phyloP scores from a whole-genome alignment of 1,140 invertebrate genomes.

The Neotoxoptera formosana region DNA sequence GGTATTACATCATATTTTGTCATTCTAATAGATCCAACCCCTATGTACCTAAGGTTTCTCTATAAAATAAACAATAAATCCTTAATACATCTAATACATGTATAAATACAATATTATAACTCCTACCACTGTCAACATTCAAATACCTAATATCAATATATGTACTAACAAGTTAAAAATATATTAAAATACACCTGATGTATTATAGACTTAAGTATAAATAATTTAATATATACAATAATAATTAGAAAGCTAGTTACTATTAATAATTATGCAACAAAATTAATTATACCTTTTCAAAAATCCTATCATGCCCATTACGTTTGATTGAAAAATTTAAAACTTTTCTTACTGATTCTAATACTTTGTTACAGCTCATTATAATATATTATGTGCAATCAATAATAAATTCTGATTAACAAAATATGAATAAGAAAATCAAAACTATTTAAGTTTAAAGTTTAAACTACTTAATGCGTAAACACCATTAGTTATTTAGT shows the following conservation, averaged over 20 bases:
- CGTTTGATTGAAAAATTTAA: slow-evolving; percentile 50
- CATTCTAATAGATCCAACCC: no score
- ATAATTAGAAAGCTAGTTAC: neutral
- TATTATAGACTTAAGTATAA: no score
- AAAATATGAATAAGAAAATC: neutral
- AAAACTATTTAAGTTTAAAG: neutral
- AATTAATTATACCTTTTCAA: slow-evolving; percentile 66
- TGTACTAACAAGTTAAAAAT: neutral
- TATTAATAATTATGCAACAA: neutral
- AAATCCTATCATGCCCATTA: slow-evolving; percentile 65
- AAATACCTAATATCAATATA: neutral
- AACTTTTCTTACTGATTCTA: slow-evolving; percentile 42
- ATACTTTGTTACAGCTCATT: neutral
- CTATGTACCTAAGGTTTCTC: no score
- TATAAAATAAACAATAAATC: no score
- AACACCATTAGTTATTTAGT: neutral
- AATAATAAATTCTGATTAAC: neutral
- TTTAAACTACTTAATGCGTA: neutral
- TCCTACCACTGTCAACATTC: neutral
- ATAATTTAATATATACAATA: neutral
- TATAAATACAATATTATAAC: neutral
- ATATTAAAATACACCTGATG: neutral
- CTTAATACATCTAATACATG: no score
- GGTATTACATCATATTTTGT: no score
- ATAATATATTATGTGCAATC: neutral